A percentile compares a stretch with the other conserved stretches of the same genome.
These are phyloP conservation scores for Trematomus bernacchii DNA, from an alignment of 2,797 vertebrate genomes.

Conservation along the genomic window DNA sequence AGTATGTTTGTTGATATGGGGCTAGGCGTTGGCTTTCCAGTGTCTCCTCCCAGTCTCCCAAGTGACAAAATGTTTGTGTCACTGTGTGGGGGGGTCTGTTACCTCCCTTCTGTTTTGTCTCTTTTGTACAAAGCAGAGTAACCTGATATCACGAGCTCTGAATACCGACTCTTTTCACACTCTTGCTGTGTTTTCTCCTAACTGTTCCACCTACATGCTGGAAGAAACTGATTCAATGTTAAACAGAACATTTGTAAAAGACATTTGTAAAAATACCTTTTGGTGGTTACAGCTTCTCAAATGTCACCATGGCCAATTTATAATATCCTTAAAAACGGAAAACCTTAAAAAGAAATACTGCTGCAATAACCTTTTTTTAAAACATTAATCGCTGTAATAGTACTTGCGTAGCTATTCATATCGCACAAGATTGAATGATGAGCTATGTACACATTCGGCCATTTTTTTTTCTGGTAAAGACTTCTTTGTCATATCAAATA, in stretches of 20 bases:
- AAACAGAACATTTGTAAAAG: not conserved
- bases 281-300: not conserved
- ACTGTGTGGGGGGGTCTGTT: conserved; percentile 27
- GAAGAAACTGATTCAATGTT: not conserved
- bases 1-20: conserved; percentile 15
- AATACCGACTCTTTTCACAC: conserved; percentile 12
- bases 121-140: conserved; percentile 39
- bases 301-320: not conserved
- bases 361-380: too few species aligned
- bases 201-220: not conserved
- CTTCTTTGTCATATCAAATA: too few species aligned
- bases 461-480: too few species aligned
- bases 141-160: conserved; percentile 49
- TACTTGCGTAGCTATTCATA: too few species aligned
- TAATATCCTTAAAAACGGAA: not conserved
- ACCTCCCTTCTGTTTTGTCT: conserved; percentile 44
- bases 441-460: too few species aligned
- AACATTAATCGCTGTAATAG: too few species aligned
- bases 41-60: conserved; percentile 43
- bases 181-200: conserved; percentile 12
- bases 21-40: conserved; percentile 48
- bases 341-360: not conserved
- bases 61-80: conserved; percentile 27
- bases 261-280: not conserved
- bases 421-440: too few species aligned